A percentile compares a stretch with the other conserved stretches of the same genome.
These are phyloP conservation scores for Geodia barretti DNA, from an alignment of 37 sponge, comb jelly and placozoan species.

Conservation along the genomic window DNA sequence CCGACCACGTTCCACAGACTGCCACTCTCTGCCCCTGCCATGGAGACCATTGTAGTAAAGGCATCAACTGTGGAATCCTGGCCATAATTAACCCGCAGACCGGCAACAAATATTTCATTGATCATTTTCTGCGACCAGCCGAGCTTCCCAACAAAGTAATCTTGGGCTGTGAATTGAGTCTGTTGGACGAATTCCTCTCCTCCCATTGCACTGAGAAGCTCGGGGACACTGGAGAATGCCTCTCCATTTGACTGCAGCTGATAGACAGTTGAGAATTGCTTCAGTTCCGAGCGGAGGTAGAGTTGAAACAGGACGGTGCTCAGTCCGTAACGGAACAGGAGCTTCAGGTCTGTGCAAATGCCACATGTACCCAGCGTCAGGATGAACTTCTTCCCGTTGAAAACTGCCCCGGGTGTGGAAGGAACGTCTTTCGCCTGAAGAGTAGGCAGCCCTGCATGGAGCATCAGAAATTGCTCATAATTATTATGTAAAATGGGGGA, in stretches of 20 bases:
- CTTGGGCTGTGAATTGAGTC: slow-evolving; percentile 56
- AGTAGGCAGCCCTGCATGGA: slow-evolving; percentile 25
- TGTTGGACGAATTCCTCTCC: slow-evolving; percentile 26
- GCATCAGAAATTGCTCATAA: no score
- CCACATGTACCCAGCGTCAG: slow-evolving; percentile 42
- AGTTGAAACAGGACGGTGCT: slow-evolving; percentile 34
- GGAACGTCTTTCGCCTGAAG: slow-evolving; percentile 13
- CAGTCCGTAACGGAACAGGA: slow-evolving; percentile 71
- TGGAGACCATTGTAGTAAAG: slow-evolving; percentile 69
- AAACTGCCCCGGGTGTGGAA: slow-evolving; percentile 53
- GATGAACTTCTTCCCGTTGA: slow-evolving; percentile 62
- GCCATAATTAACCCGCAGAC: slow-evolving; percentile 71
- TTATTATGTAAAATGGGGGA: neutral
- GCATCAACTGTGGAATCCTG: slow-evolving; percentile 60
- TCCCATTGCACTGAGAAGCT: slow-evolving; percentile 84
- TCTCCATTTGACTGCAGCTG: slow-evolving; percentile 56
- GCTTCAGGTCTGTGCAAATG: slow-evolving; percentile 38
- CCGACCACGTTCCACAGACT: slow-evolving; percentile 79
- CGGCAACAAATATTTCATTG: slow-evolving; percentile 73
- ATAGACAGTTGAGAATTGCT: slow-evolving; percentile 73
- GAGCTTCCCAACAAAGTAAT: slow-evolving; percentile 41
- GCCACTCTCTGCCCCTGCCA: slow-evolving; percentile 75
- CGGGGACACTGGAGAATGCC: slow-evolving; percentile 70
- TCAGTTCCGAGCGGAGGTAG: slow-evolving; percentile 31
- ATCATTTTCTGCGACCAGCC: slow-evolving; percentile 48